Base-by-base conservation (phyloP, 2,113 vertebrate species). In the Phodopus roborovskii region DNA sequence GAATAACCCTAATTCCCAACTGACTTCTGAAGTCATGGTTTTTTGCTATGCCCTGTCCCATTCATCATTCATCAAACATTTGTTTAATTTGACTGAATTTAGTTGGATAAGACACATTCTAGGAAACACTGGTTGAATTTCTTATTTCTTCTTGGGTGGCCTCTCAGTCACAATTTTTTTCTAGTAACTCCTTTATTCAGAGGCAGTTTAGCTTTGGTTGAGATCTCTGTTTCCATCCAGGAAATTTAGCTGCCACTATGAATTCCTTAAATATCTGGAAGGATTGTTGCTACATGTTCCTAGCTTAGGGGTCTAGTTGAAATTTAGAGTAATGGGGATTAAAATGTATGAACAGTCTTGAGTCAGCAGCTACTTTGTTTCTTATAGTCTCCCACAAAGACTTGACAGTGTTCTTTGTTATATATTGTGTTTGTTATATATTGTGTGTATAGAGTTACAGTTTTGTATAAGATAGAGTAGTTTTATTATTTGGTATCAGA, bases 71-170 rank as follows among this genome's bases (percentile, higher is more conserved):
- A n/a, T 68, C 24, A 88, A 73, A 7, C 30, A 64, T 90, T 88
- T 89, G 33, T 96, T 95, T 95, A 79, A 93, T 93, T 71, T 91
- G 39, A 84, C 82, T 64, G 39, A 73, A 93, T 53, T 79, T 26
- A 75, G 71, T 53, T 84, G 56, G 28, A 70, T 88, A 90, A 74
- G 70, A 74, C 42, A 60, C 71, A 48, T 90, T 86, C 53, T 58
- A 82, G 60, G 84, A 79, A 95, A 75, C n/a, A 64, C 45, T 83
- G 48, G 30, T 86, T 90, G 56, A 62, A 64, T 91, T 94, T 91
- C 94, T 58, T 70, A 50, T 12, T 83, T 88, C 90, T 85, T 87
- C 74, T 88, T 96, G 94, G n/a, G 79, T 96, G 92, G 87, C 78
- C 62, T 96, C 79, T 93, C 70, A 39, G 26, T 90, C n/a, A 93